Percentiles rank a stretch among this genome's conserved stretches.
phyloP scores from a whole-genome alignment of 2,113 vertebrate species.

The Dipodomys merriami region DNA sequence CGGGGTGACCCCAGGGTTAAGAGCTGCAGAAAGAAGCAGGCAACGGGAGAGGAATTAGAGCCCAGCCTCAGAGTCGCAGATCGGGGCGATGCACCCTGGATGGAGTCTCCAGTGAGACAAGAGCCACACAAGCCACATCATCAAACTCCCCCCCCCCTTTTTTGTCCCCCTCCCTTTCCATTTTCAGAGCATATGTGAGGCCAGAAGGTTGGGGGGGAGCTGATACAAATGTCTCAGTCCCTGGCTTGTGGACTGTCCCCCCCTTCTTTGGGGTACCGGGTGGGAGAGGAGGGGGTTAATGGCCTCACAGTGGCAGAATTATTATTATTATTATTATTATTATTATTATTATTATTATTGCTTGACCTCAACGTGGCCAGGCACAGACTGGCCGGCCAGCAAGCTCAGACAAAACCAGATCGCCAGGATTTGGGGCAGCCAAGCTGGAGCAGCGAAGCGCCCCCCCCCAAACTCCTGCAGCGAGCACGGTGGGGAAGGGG shows the following conservation, averaged over 20 bases:
- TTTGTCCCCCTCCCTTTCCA: too few relatives aligned
- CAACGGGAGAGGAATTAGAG: background rate
- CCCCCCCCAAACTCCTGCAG: background rate
- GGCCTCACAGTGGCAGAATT: background rate
- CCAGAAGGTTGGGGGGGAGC: background rate
- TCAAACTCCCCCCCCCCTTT: background rate
- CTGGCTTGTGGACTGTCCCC: background rate
- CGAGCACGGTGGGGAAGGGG: background rate
- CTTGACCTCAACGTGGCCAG: background rate
- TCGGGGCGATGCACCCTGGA: too few relatives aligned
- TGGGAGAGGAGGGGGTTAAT: background rate
- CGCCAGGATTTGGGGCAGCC: background rate
- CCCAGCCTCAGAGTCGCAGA: too few relatives aligned
- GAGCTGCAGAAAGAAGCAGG: background rate
- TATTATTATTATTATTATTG: background rate
- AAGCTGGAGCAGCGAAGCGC: background rate
- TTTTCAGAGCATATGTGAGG: background rate
- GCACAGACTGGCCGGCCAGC: background rate
- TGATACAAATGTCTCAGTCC: background rate
- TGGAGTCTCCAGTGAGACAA: background rate
- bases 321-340: background rate
- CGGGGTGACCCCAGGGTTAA: constrained; percentile 47
- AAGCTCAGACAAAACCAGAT: background rate
- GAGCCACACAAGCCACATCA: constrained; percentile 15
- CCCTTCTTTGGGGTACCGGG: background rate